Conservation (phyloP, 2,797 vertebrate species). For the Apogon hyalosoma region DNA sequence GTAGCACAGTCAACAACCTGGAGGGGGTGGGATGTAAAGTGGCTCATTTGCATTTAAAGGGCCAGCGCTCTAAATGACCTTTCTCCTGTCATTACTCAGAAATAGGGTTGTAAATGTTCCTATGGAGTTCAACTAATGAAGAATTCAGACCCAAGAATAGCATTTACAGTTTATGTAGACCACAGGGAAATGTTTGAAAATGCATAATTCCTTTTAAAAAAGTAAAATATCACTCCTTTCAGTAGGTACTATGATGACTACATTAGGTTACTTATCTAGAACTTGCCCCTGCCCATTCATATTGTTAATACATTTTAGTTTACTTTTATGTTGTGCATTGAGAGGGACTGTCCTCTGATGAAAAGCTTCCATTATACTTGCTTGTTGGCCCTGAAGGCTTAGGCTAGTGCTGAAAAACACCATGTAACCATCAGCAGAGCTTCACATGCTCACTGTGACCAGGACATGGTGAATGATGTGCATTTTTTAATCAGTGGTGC, state of each 20-base stretch:
- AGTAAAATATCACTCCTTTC: neutral
- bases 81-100: no score
- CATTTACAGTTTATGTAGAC: no score
- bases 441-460: slow-evolving; percentile 73
- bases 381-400: slow-evolving; percentile 33
- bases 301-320: neutral
- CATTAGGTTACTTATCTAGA: neutral
- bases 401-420: slow-evolving; percentile 22
- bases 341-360: slow-evolving; percentile 33
- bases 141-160: no score
- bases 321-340: slow-evolving; percentile 24
- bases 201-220: no score
- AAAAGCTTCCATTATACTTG: slow-evolving; percentile 68
- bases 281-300: neutral
- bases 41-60: no score
- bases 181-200: no score
- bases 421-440: slow-evolving; percentile 53
- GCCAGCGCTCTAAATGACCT: no score
- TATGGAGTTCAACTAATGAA: no score
- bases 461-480: slow-evolving; percentile 32
- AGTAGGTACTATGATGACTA: neutral
- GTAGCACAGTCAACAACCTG: no score
- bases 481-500: slow-evolving; percentile 21
- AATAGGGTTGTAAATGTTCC: no score
- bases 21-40: no score